Evolutionary conservation across 2,888 invertebrate genomes (phyloP).

Genomic region (Chorisops tibialis): DNA sequence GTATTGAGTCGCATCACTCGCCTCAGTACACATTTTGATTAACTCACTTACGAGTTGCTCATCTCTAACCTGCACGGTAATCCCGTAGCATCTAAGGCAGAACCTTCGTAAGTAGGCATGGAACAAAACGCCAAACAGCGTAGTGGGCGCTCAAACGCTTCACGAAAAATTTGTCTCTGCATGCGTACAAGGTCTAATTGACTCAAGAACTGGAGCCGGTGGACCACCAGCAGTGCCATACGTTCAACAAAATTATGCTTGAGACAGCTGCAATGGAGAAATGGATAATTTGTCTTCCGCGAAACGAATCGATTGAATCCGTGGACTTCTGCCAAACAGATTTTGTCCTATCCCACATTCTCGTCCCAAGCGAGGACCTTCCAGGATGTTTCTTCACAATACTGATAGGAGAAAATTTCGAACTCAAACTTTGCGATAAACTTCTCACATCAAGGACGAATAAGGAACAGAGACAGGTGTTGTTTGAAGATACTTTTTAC

Average conservation of each 20-base stretch:
- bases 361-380: constrained; percentile 63
- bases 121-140: too few species aligned
- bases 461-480: constrained; percentile 53
- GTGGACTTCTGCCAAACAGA: constrained; percentile 63
- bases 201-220: too few species aligned
- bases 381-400: constrained; percentile 62
- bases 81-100: too few species aligned
- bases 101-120: too few species aligned
- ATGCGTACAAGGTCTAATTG: too few species aligned
- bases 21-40: too few species aligned
- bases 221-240: too few species aligned
- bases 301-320: constrained; percentile 61
- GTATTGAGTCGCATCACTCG: too few species aligned
- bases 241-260: constrained; percentile 63
- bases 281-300: constrained; percentile 79
- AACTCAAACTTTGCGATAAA: constrained; percentile 35
- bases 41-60: too few species aligned
- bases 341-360: constrained; percentile 66
- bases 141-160: too few species aligned
- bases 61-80: too few species aligned
- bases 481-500: constrained; percentile 85
- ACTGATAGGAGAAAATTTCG: constrained; percentile 64
- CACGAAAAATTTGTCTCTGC: too few species aligned
- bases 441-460: constrained; percentile 20
- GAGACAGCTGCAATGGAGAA: constrained; percentile 51